Evolutionary conservation across 2,113 vertebrate species (phyloP).

Genomic region (Planiliza haematocheilus): DNA sequence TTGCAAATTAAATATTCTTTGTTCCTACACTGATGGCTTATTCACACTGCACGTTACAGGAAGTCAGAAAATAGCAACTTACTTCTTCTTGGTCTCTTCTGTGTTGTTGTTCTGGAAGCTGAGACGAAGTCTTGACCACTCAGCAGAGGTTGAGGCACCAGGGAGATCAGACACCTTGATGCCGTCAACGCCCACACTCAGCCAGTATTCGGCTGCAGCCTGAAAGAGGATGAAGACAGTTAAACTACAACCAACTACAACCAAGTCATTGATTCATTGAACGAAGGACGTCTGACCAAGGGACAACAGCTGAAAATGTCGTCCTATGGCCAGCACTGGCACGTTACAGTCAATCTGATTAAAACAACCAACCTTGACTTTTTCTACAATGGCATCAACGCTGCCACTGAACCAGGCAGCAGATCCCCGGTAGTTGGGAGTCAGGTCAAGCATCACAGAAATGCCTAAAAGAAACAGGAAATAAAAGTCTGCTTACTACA

Average conservation of each 20-base stretch:
- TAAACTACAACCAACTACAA: neutral
- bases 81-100: slow-evolving; percentile 61
- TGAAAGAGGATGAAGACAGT: slow-evolving; percentile 36
- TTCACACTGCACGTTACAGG: neutral
- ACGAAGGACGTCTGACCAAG: neutral
- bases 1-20: neutral
- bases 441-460: slow-evolving; percentile 88
- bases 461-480: slow-evolving; percentile 78
- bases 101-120: slow-evolving; percentile 71
- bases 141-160: rapidly evolving
- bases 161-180: slow-evolving; percentile 78
- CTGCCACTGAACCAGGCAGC: slow-evolving; percentile 76
- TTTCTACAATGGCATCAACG: slow-evolving; percentile 4
- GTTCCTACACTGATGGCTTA: neutral
- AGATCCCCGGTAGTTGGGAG: slow-evolving; percentile 84
- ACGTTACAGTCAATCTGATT: too few species aligned
- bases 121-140: slow-evolving; percentile 74
- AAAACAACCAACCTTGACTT: slow-evolving; percentile 74
- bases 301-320: too few species aligned
- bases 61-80: neutral
- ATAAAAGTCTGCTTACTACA: neutral
- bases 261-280: neutral
- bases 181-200: slow-evolving; percentile 79
- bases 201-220: slow-evolving; percentile 73
- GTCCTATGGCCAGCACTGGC: too few species aligned